phyloP scores from a whole-genome alignment of 2,888 invertebrate species.

The Eurytoma adleriae region DNA sequence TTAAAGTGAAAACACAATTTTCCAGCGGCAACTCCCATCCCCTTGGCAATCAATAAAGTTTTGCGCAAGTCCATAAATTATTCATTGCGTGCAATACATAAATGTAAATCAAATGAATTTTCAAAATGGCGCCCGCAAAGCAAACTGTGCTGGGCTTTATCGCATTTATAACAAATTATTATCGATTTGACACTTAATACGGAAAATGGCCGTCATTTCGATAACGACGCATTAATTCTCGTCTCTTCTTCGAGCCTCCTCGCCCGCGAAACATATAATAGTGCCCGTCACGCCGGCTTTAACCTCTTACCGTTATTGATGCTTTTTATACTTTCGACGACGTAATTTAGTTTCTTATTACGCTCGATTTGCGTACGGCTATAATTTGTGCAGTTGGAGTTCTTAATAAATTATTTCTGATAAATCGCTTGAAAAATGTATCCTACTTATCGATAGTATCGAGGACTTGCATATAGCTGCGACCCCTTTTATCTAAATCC shows the following conservation, averaged over 20 bases:
- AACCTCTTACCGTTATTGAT: not conserved
- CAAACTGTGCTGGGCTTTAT: slow-evolving; percentile 49
- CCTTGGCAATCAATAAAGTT: slow-evolving; percentile 49
- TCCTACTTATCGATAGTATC: not conserved
- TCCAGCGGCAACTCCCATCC: not conserved
- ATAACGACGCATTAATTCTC: slow-evolving; percentile 30
- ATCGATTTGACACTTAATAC: slow-evolving; percentile 41
- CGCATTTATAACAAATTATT: slow-evolving; percentile 53
- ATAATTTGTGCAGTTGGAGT: slow-evolving; percentile 16
- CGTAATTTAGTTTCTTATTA: slow-evolving; percentile 21
- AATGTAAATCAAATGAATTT: slow-evolving; percentile 53
- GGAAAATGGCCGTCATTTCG: slow-evolving; percentile 39
- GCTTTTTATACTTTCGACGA: not conserved
- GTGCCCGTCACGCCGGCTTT: not conserved
- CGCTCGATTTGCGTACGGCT: not conserved
- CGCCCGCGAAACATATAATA: slow-evolving; percentile 13
- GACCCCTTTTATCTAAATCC: too few species aligned
- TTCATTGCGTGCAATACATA: slow-evolving; percentile 54
- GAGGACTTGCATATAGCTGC: too few species aligned
- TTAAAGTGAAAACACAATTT: slow-evolving; percentile 37
- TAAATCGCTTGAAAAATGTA: not conserved
- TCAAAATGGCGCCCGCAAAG: slow-evolving; percentile 40
- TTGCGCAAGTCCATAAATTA: slow-evolving; percentile 53
- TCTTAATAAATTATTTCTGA: too few species aligned
- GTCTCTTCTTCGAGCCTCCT: not conserved